Base-by-base conservation (phyloP, 2,888 invertebrate species). In the Tipula lateralis region DNA sequence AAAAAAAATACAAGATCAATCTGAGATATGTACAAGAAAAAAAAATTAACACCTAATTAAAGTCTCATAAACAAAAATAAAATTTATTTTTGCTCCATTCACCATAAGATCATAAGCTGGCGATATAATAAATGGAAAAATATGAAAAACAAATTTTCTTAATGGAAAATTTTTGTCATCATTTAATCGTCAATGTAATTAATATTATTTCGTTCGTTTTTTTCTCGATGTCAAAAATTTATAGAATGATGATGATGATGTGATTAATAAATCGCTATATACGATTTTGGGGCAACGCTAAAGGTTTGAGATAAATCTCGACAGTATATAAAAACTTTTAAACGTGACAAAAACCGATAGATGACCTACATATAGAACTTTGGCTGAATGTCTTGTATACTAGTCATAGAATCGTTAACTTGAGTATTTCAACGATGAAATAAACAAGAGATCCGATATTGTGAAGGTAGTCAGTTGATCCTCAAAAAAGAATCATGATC, bases 141-240 rank as follows among this genome's bases (percentile, higher is more conserved):
- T 66, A 66, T 24, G 24, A 66, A 66, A 66, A 66, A 24, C 24
- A 66, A 66, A 66, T 24, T 66, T 66, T 66, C 24, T 66, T 66
- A 66, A 66, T 66, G 66, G 66, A 66, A 66, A 66, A 66, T 66
- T 66, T 6, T 1, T 66, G 66, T 66, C 66, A 66, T 66, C 66
- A 24, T 66, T 66, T 66, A 66, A 66, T 66, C 66, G 66, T 66
- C 66, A 66, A 24, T 66, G 66, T 66, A 66, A 66, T 66, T 66
- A 66, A 66, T 66, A 24, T 66, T 66, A 66, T 66, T 66, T 66
- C 2, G 9, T 24, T 19, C 13, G 24, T 12, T 66, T 66, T 66
- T 9, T 24, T 6, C 24, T 66, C 12, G 9, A 12, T 66, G 6
- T 66, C n/a, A 66, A 66, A 66, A 39, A 7, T 66, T 66, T 24